phyloP scores from a whole-genome alignment of 2,797 vertebrate species.

The Lithobates pipiens region DNA sequence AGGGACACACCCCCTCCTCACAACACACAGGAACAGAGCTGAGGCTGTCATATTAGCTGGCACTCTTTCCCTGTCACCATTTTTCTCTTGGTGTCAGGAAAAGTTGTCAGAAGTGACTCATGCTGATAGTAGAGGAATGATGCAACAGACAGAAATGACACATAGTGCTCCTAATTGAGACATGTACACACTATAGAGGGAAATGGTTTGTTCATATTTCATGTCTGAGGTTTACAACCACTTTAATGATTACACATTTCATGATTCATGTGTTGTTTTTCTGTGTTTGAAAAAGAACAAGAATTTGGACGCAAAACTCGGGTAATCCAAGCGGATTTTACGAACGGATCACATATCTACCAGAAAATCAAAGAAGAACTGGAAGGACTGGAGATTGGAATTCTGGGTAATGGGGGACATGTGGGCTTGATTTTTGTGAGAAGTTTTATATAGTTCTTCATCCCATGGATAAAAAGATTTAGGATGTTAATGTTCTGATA shows the following conservation, averaged over 20 bases:
- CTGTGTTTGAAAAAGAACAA: slow-evolving; percentile 68
- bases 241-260: background rate
- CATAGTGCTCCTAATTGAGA: too few relatives aligned
- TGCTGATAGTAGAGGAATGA: too few relatives aligned
- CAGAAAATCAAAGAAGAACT: slow-evolving; percentile 71
- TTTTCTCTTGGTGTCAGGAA: too few relatives aligned
- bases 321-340: slow-evolving; percentile 80
- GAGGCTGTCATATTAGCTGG: too few relatives aligned
- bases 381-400: slow-evolving; percentile 78
- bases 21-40: too few relatives aligned
- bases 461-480: background rate
- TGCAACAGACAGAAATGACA: too few relatives aligned
- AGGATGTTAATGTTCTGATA: background rate
- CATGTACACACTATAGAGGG: too few relatives aligned
- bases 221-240: too few relatives aligned
- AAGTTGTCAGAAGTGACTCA: too few relatives aligned
- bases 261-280: background rate
- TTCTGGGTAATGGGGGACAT: slow-evolving; percentile 76
- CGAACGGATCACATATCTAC: slow-evolving; percentile 75
- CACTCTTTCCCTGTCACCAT: too few relatives aligned
- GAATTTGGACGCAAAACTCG: slow-evolving; percentile 70
- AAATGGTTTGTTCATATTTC: too few relatives aligned
- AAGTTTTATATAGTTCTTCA: background rate
- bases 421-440: background rate
- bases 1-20: too few relatives aligned